These are phyloP conservation scores for Apocheima hispidaria DNA, from an alignment of 2,888 invertebrate genomes.

Conservation along the genomic window DNA sequence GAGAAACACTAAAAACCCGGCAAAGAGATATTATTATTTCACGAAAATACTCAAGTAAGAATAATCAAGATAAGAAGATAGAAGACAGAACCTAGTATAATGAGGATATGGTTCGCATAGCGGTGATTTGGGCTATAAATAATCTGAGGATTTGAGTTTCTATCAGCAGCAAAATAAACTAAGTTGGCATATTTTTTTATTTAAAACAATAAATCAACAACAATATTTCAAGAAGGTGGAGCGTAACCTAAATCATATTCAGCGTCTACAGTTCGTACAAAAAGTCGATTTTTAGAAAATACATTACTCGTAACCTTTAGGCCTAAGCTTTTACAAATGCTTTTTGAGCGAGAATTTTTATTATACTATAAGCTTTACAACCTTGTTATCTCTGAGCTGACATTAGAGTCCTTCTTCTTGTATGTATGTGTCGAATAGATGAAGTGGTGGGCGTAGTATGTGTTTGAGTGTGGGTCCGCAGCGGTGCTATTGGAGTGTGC, in stretches of 20 bases:
- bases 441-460: constrained; percentile 79
- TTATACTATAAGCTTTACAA: constrained; percentile 67
- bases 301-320: constrained; percentile 25
- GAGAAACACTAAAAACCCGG: too few species aligned
- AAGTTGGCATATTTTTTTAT: constrained; percentile 13
- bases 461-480: constrained; percentile 65
- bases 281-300: constrained; percentile 19
- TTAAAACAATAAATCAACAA: constrained; percentile 29
- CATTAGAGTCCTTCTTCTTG: constrained; percentile 82
- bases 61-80: too few species aligned
- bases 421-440: constrained; percentile 81
- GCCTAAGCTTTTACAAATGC: constrained; percentile 49
- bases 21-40: too few species aligned
- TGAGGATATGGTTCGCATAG: too few species aligned
- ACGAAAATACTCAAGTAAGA: too few species aligned
- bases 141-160: too few species aligned
- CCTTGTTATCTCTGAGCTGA: constrained; percentile 90
- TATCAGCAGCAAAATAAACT: too few species aligned
- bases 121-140: too few species aligned
- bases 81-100: too few species aligned
- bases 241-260: constrained; percentile 36
- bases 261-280: constrained; percentile 37
- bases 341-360: constrained; percentile 50
- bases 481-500: constrained; percentile 63
- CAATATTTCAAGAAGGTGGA: constrained; percentile 19